A percentile compares a stretch with the other conserved stretches of the same genome.
phyloP scores from a whole-genome alignment of 35 echinoderm and acorn worm genomes.

The Acanthaster planci region DNA sequence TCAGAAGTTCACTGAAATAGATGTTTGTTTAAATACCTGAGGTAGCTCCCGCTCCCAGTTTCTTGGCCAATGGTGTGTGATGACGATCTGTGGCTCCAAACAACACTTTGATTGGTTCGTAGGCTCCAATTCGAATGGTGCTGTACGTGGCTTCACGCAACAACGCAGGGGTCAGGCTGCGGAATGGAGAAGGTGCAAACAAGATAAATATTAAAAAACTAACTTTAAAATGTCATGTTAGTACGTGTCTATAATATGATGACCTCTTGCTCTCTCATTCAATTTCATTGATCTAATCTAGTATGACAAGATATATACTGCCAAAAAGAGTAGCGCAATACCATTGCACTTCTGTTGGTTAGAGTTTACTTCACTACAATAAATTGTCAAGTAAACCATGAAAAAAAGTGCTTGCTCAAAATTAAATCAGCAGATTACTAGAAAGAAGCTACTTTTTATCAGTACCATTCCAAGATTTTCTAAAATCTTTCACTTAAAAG shows the following conservation, averaged over 20 bases:
- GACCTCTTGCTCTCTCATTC: too few species aligned
- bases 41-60: constrained; percentile 76
- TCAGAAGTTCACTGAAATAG: background rate
- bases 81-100: constrained; percentile 90
- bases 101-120: constrained; percentile 92
- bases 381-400: too few species aligned
- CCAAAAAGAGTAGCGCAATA: too few species aligned
- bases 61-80: constrained; percentile 85
- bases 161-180: constrained; percentile 77
- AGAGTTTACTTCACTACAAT: too few species aligned
- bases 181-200: constrained; percentile 20
- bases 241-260: background rate
- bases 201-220: background rate
- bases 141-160: constrained; percentile 88
- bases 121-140: constrained; percentile 84
- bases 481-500: too few species aligned
- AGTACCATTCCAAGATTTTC: too few species aligned
- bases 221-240: background rate
- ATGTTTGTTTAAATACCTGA: constrained; percentile 53
- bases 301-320: too few species aligned
- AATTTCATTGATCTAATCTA: too few species aligned
- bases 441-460: too few species aligned
- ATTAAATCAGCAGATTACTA: too few species aligned
- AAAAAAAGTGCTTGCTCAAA: too few species aligned
- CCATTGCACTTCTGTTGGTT: too few species aligned